phyloP scores from a whole-genome alignment of 2,797 vertebrate species.

The Gymnodraco acuticeps region DNA sequence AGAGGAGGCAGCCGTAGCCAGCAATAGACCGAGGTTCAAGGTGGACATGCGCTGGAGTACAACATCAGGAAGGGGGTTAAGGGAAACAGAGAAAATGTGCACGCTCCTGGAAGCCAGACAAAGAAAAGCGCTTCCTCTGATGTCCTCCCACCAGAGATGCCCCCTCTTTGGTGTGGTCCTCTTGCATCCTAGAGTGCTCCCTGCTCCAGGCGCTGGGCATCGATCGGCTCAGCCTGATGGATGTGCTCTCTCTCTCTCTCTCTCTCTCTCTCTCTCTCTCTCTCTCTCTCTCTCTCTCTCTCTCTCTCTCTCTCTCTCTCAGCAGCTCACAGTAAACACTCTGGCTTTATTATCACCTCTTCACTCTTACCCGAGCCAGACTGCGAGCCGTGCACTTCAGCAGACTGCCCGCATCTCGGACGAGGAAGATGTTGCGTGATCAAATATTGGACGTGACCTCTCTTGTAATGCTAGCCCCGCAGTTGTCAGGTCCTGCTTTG shows the following conservation, averaged over 20 bases:
- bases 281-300: conserved; percentile 55
- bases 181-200: conserved; percentile 79
- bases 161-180: conserved; percentile 85
- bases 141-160: conserved; percentile 86
- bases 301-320: conserved; percentile 53
- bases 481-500: conserved; percentile 62
- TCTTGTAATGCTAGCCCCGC: conserved; percentile 60
- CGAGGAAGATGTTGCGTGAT: conserved; percentile 70
- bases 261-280: conserved; percentile 56
- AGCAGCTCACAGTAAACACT: conserved; percentile 78
- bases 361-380: conserved; percentile 70
- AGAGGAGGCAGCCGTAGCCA: conserved; percentile 66
- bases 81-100: conserved; percentile 81
- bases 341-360: conserved; percentile 79
- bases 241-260: conserved; percentile 67
- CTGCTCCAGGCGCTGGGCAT: conserved; percentile 82
- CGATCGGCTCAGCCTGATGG: conserved; percentile 84
- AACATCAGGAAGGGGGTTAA: conserved; percentile 83
- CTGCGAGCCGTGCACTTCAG: conserved; percentile 66
- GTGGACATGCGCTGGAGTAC: conserved; percentile 72
- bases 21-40: conserved; percentile 73
- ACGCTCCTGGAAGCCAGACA: conserved; percentile 84
- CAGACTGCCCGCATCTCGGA: conserved; percentile 65
- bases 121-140: conserved; percentile 83
- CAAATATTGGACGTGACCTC: conserved; percentile 67